Percentiles rank a stretch among this genome's conserved stretches.
Evolutionary conservation across 2,113 vertebrate genomes (phyloP).

Genomic region (Periophthalmus modestus): DNA sequence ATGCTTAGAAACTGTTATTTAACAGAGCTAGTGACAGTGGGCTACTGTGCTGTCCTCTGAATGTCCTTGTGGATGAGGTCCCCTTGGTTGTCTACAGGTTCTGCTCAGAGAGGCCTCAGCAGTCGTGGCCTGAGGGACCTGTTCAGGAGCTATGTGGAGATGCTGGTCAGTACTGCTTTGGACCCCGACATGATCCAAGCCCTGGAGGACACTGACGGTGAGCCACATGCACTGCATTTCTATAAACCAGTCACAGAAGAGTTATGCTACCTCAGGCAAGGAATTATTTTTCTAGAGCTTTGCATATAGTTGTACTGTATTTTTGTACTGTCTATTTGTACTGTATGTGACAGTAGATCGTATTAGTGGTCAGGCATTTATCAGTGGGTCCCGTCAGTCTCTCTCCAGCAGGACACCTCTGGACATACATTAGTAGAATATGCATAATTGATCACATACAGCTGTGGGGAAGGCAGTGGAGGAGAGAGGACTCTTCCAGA

Average conservation of each 20-base stretch:
- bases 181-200: slow-evolving; percentile 89
- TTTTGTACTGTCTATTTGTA: no score
- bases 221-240: neutral
- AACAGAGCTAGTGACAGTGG: neutral
- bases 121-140: slow-evolving; percentile 85
- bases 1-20: neutral
- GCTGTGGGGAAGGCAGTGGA: no score
- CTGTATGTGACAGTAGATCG: no score
- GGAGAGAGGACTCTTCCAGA: no score
- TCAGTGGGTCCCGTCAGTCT: no score
- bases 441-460: no score
- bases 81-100: slow-evolving; percentile 29
- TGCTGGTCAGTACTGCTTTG: slow-evolving; percentile 85
- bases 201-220: slow-evolving; percentile 85
- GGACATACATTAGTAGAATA: no score
- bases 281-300: no score
- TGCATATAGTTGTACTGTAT: no score
- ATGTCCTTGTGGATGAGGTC: neutral
- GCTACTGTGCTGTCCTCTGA: neutral
- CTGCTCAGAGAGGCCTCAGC: slow-evolving; percentile 76
- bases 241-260: neutral
- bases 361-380: no score
- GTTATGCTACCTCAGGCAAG: no score
- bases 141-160: slow-evolving; percentile 88
- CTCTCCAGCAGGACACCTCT: no score